Conservation (phyloP, 2,888 invertebrate species). For the Holacanthella duospinosa region DNA sequence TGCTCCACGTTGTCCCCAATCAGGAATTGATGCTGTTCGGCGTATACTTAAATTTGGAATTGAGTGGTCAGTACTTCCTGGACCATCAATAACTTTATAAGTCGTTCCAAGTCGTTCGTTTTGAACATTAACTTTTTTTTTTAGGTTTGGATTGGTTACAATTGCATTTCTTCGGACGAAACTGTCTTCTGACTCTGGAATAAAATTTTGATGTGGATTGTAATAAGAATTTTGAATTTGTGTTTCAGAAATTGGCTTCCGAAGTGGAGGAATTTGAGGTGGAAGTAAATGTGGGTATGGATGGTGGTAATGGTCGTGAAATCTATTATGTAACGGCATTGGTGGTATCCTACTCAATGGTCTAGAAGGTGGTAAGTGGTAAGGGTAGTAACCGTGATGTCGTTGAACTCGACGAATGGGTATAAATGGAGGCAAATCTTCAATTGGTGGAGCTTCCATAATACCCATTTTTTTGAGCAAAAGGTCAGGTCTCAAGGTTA, state of each 20-base stretch:
- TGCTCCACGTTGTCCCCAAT: background rate
- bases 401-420: background rate
- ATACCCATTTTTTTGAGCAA: background rate
- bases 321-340: background rate
- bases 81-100: background rate
- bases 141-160: conserved; percentile 17
- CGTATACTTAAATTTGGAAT: background rate
- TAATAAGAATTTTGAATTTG: background rate
- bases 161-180: conserved; percentile 29
- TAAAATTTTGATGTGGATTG: conserved; percentile 13
- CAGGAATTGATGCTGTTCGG: background rate
- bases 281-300: background rate
- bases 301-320: background rate
- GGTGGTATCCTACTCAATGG: no score
- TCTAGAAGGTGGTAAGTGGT: background rate
- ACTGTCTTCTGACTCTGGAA: conserved; percentile 31
- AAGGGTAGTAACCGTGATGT: background rate
- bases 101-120: background rate
- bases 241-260: background rate
- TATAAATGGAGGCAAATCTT: background rate
- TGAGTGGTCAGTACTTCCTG: no score
- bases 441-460: background rate
- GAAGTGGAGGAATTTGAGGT: background rate
- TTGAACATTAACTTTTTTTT: conserved; percentile 15
- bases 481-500: background rate